These are phyloP conservation scores for Ricordea florida DNA, from an alignment of 92 coral and sea anemone species.

Conservation along the genomic window DNA sequence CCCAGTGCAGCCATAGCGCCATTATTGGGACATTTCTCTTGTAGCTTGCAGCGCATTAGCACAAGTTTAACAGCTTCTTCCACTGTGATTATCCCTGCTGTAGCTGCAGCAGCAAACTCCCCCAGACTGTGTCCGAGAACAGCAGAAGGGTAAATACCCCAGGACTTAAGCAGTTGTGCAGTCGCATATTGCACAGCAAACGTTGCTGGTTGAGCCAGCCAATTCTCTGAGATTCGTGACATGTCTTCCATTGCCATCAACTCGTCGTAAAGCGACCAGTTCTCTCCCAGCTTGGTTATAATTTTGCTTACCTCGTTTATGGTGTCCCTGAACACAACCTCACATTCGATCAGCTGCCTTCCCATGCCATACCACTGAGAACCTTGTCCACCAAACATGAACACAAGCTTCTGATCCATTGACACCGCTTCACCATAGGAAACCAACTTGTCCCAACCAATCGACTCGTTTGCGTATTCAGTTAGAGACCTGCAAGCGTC, in stretches of 20 bases:
- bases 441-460: slow-evolving; percentile 48
- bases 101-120: slow-evolving; percentile 82
- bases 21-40: slow-evolving; percentile 70
- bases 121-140: slow-evolving; percentile 79
- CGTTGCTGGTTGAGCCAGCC: slow-evolving; percentile 63
- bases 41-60: slow-evolving; percentile 64
- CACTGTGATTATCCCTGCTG: slow-evolving; percentile 66
- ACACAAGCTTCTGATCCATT: slow-evolving; percentile 27
- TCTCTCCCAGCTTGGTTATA: slow-evolving; percentile 18
- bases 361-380: slow-evolving; percentile 77
- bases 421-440: slow-evolving; percentile 1
- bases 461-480: slow-evolving; percentile 11
- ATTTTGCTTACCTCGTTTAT: slow-evolving; percentile 25
- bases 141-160: slow-evolving; percentile 66
- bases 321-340: slow-evolving; percentile 42
- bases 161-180: slow-evolving; percentile 53
- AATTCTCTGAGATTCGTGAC: slow-evolving; percentile 32
- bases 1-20: slow-evolving; percentile 94
- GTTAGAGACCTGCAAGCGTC: slow-evolving; percentile 35
- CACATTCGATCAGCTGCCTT: slow-evolving; percentile 52
- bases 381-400: slow-evolving; percentile 80
- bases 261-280: slow-evolving; percentile 55
- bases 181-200: slow-evolving; percentile 66
- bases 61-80: slow-evolving; percentile 73
- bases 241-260: slow-evolving; percentile 38